Conservation (phyloP, 2,113 vertebrate species). For the Eretmochelys imbricata region DNA sequence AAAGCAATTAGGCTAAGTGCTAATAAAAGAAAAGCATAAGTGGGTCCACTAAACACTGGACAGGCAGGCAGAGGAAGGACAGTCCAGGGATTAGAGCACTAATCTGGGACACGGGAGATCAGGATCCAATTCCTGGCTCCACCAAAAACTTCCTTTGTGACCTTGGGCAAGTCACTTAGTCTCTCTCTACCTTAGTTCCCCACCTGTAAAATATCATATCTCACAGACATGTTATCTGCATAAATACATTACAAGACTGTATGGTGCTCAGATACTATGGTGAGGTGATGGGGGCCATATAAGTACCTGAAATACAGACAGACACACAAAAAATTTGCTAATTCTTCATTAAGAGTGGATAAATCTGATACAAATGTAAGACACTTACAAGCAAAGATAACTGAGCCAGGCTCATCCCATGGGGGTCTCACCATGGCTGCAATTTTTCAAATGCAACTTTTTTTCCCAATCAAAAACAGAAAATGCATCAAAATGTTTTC, state of each 20-base stretch:
- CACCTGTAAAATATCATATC: not conserved
- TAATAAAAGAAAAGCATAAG: not conserved
- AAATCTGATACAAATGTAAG: not conserved
- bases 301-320: not conserved
- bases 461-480: not conserved
- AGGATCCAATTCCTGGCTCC: not conserved
- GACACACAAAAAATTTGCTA: not conserved
- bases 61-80: not conserved
- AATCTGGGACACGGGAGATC: accelerated
- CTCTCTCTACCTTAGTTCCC: accelerated
- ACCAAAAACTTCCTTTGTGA: accelerated
- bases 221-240: not conserved
- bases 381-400: not conserved
- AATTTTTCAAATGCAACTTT: not conserved
- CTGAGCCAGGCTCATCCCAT: not conserved
- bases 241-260: accelerated
- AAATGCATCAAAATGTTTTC: not conserved
- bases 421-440: not conserved
- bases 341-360: not conserved
- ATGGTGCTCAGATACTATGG: not conserved
- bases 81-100: accelerated
- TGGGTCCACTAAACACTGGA: not conserved
- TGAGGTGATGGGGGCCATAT: not conserved
- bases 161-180: not conserved
- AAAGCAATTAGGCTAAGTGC: not conserved